Conservation (phyloP, 2,888 invertebrate genomes). For the Dolichomitus sp. region DNA sequence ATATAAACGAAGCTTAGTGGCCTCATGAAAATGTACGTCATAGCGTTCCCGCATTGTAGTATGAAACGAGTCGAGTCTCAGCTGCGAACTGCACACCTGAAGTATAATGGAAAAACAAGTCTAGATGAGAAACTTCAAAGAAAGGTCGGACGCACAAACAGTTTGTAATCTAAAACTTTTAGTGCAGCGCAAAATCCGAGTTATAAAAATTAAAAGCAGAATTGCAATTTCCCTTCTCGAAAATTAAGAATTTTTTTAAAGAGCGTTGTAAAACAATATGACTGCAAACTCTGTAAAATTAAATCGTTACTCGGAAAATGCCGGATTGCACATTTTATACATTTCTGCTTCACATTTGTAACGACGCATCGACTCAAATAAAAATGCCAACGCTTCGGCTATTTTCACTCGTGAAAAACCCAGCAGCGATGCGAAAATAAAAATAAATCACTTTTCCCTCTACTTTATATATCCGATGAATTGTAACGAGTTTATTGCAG, state of each 20-base stretch:
- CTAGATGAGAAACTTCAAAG: slow-evolving; percentile 4
- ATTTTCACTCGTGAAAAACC: neutral
- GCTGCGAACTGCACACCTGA: neutral
- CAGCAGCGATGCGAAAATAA: slow-evolving; percentile 1
- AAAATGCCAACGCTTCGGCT: neutral
- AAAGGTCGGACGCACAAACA: neutral
- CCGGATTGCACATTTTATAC: neutral
- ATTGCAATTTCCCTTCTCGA: neutral
- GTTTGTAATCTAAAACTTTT: neutral
- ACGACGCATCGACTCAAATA: neutral
- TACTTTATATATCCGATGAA: slow-evolving; percentile 4
- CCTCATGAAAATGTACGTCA: slow-evolving; percentile 20
- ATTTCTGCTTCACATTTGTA: neutral
- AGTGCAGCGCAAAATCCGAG: neutral
- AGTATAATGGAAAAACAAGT: neutral
- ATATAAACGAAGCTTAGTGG: neutral
- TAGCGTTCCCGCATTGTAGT: neutral
- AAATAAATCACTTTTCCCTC: slow-evolving; percentile 38
- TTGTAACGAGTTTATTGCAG: slow-evolving; percentile 32
- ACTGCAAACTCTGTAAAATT: neutral
- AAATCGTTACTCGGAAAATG: neutral
- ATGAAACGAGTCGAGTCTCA: slow-evolving; percentile 3
- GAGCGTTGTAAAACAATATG: neutral
- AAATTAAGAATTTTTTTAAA: slow-evolving; percentile 1
- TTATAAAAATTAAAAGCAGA: slow-evolving; percentile 14